Conservation (phyloP, 2,797 vertebrate species). For the Gephyroberyx darwinii region DNA sequence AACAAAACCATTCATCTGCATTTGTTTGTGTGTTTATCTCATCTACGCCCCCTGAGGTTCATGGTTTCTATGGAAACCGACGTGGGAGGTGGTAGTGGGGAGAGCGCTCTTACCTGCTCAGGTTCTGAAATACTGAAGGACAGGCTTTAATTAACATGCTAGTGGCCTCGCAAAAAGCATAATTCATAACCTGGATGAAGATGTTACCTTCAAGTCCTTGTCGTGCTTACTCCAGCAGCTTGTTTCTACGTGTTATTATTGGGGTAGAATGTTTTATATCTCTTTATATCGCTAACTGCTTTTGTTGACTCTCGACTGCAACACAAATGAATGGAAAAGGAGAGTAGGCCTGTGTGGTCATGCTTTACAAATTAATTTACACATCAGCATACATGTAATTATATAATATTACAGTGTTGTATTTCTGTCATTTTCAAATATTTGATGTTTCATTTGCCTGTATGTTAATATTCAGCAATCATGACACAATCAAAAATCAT, state of each 20-base stretch:
- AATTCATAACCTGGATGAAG: slow-evolving; percentile 15
- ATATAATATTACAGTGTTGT: too few species aligned
- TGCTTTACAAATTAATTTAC: neutral
- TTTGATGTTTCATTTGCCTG: too few species aligned
- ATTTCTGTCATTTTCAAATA: too few species aligned
- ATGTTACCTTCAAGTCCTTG: slow-evolving; percentile 15
- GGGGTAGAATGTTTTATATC: neutral
- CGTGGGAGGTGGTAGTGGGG: slow-evolving; percentile 54
- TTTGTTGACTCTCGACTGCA: neutral
- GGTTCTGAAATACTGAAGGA: slow-evolving; percentile 38
- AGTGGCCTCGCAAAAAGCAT: slow-evolving; percentile 39
- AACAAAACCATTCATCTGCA: slow-evolving; percentile 54
- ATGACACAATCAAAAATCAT: neutral
- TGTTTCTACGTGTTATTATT: neutral
- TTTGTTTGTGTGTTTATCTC: slow-evolving; percentile 62
- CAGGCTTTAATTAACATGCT: slow-evolving; percentile 37
- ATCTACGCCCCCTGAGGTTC: slow-evolving; percentile 39
- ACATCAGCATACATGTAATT: too few species aligned
- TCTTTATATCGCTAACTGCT: neutral
- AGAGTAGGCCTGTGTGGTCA: neutral
- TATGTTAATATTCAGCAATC: neutral
- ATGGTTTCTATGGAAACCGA: slow-evolving; percentile 70
- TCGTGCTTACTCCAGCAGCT: neutral
- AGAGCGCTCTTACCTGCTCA: slow-evolving; percentile 54
- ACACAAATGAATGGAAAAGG: neutral